Conservation (phyloP, 2,888 invertebrate species). For the Conistra vaccinii region DNA sequence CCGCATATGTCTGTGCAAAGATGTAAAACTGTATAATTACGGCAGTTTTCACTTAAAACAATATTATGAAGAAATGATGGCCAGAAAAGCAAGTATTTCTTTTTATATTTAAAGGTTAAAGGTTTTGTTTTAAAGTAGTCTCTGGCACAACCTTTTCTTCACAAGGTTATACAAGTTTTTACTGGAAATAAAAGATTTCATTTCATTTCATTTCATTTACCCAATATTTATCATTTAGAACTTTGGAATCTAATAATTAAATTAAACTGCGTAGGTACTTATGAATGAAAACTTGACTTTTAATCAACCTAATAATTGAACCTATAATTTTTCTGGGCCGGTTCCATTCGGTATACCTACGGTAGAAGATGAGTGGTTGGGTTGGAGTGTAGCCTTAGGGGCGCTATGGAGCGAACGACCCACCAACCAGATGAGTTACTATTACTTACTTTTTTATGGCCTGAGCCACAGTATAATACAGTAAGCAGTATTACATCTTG, state of each 20-base stretch:
- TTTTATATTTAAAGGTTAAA: background rate
- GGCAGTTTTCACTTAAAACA: constrained; percentile 77
- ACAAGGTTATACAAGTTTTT: background rate
- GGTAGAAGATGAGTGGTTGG: background rate
- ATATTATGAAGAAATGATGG: constrained; percentile 82
- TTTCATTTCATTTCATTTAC: too few relatives aligned
- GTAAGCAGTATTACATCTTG: background rate
- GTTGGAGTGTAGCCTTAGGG: too few relatives aligned
- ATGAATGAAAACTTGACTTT: background rate
- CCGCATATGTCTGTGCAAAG: constrained; percentile 79
- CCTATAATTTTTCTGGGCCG: background rate
- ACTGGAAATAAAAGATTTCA: too few relatives aligned
- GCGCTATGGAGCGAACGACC: too few relatives aligned
- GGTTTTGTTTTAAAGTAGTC: background rate
- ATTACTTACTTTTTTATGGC: background rate
- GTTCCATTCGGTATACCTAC: background rate
- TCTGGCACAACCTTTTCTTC: background rate
- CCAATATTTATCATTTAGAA: too few relatives aligned
- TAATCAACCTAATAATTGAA: too few relatives aligned
- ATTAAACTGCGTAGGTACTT: background rate
- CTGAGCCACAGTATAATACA: background rate
- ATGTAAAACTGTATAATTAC: constrained; percentile 76
- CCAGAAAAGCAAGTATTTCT: constrained; percentile 76
- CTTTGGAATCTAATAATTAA: background rate
- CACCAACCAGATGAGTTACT: background rate